These are phyloP conservation scores for Plectropomus leopardus DNA, from an alignment of 2,113 vertebrate genomes.

Conservation along the genomic window DNA sequence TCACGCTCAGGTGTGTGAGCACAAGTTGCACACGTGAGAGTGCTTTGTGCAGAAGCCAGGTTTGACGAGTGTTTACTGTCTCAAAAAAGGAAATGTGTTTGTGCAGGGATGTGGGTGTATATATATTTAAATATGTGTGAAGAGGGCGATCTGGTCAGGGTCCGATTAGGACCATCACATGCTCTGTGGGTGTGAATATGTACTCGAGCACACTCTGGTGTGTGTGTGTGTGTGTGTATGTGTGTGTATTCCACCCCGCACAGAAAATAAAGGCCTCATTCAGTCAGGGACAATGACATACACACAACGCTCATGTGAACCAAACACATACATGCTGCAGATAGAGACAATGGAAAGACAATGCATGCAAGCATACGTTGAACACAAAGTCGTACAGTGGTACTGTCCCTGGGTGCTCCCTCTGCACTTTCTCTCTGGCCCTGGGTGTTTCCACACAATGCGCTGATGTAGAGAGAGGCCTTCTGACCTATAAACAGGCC, in stretches of 20 bases:
- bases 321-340: conserved; percentile 64
- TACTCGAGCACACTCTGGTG: conserved; percentile 56
- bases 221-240: conserved; percentile 57
- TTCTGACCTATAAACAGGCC: conserved; percentile 71
- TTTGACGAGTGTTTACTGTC: conserved; percentile 60
- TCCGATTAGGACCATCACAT: conserved; percentile 67
- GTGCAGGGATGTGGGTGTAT: conserved; percentile 19
- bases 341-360: conserved; percentile 66
- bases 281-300: conserved; percentile 80
- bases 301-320: conserved; percentile 68
- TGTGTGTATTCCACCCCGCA: conserved; percentile 60
- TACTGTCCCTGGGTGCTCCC: conserved; percentile 57
- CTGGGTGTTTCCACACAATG: conserved; percentile 75
- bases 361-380: conserved; percentile 42
- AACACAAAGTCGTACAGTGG: conserved; percentile 61
- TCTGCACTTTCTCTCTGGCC: conserved; percentile 58
- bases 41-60: conserved; percentile 31
- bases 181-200: conserved; percentile 65
- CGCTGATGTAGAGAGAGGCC: conserved; percentile 60
- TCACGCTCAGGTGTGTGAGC: conserved; percentile 60
- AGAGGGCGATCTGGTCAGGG: conserved; percentile 54
- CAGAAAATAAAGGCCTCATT: conserved; percentile 82
- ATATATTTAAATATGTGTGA: conserved; percentile 14
- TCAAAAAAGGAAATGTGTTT: conserved; percentile 60
- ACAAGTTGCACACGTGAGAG: conserved; percentile 45